A percentile compares a stretch with the other conserved stretches of the same genome.
phyloP scores from a whole-genome alignment of 2,113 vertebrate species.

The Channa argus region DNA sequence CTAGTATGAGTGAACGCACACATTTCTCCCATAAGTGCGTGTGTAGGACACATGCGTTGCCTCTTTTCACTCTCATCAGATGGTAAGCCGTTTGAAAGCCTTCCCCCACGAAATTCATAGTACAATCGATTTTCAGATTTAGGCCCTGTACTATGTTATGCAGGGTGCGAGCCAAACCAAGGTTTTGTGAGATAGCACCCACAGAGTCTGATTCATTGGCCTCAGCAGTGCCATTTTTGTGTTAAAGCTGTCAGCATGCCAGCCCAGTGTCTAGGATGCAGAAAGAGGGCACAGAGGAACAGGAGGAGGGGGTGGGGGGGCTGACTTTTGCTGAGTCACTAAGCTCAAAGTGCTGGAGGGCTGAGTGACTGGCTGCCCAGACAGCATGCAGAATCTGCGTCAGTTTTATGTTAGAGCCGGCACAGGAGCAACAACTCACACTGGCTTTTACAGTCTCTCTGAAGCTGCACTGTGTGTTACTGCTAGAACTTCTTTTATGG shows the following conservation, averaged over 20 bases:
- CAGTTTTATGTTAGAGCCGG: slow-evolving; percentile 1
- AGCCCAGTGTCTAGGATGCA: slow-evolving; percentile 34
- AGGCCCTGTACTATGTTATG: slow-evolving; percentile 6
- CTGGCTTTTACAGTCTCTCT: neutral
- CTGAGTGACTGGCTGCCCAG: slow-evolving; percentile 48
- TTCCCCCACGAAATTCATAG: slow-evolving; percentile 1
- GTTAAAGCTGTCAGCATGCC: slow-evolving; percentile 37
- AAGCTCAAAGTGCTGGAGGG: slow-evolving; percentile 37
- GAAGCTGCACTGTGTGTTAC: neutral
- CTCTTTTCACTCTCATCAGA: slow-evolving; percentile 7
- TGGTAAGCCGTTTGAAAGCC: slow-evolving; percentile 15
- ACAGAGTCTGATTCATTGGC: slow-evolving; percentile 36
- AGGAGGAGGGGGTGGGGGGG: neutral
- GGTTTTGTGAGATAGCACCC: slow-evolving; percentile 27
- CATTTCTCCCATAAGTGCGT: slow-evolving; percentile 3
- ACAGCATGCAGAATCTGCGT: slow-evolving; percentile 17
- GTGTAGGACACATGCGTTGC: neutral
- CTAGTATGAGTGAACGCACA: neutral
- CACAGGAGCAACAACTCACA: slow-evolving; percentile 20
- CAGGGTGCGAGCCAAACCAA: neutral
- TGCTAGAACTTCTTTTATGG: neutral
- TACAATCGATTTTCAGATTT: slow-evolving; percentile 23
- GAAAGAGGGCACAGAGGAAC: slow-evolving; percentile 18
- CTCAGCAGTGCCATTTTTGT: slow-evolving; percentile 32
- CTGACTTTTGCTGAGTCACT: slow-evolving; percentile 68